Evolutionary conservation across 1,140 invertebrate species (phyloP), one percentile per base, ranked within the genome.

Genomic region (Macrosteles quadrilineatus): DNA sequence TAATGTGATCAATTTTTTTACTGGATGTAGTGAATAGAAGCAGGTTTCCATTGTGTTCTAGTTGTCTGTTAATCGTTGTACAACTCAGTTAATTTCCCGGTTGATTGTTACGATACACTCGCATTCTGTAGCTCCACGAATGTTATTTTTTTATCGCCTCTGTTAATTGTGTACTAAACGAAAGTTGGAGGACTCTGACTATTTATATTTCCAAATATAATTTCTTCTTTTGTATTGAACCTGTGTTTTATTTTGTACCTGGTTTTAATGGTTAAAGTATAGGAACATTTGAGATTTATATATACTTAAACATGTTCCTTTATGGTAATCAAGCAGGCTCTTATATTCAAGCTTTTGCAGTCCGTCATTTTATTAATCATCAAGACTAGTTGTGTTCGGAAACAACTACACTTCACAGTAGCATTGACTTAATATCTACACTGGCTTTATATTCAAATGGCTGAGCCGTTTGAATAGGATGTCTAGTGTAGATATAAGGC

Each of bases 141-240:
- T 29, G 21, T 59, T 59, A 59, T 66, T 66, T 66, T 66, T 66
- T 66, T 43, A 66, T 66, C 45, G 63, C 63, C 23, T 66, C 63
- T 66, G 63, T 66, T 66, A 43, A 27, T 27, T 66, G 25, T 66
- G 36, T 66, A 45, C 31, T 43, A 66, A 66, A 64, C 14, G 31
- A 43, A 23, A 43, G 63, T 66, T 45, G 63, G 31, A 45, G n/a
- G 17, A 12, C 14, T 64, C 63, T 27, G 63, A 45, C 63, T 66
- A 66, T 66, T 66, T 66, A 66, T 66, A 66, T 66, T 66, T 66
- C 63, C 63, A 45, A 66, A 66, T 66, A 66, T 66, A 66, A 66
- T 66, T 66, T 66, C 32, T 66, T 66, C 63, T 66, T 66, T 66
- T 66, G 32, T 66, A 66, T 66, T 66, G 63, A 66, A 43, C 19